Percentiles rank a stretch among this genome's conserved stretches.
phyloP scores from a whole-genome alignment of 2,888 invertebrate genomes.

The Lysandra bellargus region DNA sequence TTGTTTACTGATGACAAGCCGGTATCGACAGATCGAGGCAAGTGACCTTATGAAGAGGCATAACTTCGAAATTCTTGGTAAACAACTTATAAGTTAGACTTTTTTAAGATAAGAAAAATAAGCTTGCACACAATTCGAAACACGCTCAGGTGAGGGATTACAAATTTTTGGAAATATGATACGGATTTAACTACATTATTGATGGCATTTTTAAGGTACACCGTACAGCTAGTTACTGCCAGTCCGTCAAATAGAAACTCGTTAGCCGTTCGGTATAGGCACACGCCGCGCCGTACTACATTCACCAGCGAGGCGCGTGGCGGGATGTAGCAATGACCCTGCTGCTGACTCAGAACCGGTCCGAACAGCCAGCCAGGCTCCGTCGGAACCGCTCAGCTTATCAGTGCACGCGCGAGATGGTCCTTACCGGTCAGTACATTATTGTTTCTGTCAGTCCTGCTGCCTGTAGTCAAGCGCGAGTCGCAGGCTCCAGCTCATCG shows the following conservation, averaged over 20 bases:
- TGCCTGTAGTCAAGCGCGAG: background rate
- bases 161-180: too few relatives aligned
- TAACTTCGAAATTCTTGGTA: background rate
- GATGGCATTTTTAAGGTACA: background rate
- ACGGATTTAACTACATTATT: background rate
- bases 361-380: background rate
- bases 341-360: slow-evolving; percentile 6
- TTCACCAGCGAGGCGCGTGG: background rate
- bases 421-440: background rate
- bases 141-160: too few relatives aligned
- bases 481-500: background rate
- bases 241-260: background rate
- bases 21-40: background rate
- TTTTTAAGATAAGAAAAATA: too few relatives aligned
- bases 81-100: too few relatives aligned
- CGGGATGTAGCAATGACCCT: background rate
- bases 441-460: background rate
- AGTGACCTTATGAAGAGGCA: background rate
- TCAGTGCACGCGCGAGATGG: background rate
- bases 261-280: background rate
- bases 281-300: background rate
- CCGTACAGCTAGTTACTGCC: background rate
- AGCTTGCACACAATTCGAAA: too few relatives aligned
- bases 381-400: background rate
- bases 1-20: background rate